phyloP scores from a whole-genome alignment of 2,797 vertebrate genomes.

The Amblyraja radiata region DNA sequence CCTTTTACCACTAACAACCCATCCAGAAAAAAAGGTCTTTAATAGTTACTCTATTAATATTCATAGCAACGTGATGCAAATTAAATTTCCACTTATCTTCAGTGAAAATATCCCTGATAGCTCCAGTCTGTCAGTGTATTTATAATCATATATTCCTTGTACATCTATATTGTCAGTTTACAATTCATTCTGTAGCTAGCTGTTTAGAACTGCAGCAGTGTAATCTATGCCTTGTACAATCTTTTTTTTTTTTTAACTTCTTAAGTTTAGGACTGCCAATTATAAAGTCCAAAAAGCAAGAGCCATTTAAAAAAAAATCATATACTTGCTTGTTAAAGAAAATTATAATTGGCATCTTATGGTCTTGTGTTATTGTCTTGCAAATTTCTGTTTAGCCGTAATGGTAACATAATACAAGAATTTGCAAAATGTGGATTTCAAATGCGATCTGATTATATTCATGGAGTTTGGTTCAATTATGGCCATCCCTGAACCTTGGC shows the following conservation, averaged over 20 bases:
- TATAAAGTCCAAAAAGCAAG: not conserved
- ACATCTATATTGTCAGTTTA: not conserved
- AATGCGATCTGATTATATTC: not conserved
- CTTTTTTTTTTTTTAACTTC: not conserved
- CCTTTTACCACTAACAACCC: not conserved
- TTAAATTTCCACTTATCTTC: not conserved
- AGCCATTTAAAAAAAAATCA: not conserved
- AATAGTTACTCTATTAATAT: not conserved
- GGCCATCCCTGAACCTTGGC: not conserved
- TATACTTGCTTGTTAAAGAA: not conserved
- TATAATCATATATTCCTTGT: not conserved
- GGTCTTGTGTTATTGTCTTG: not conserved
- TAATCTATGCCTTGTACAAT: not conserved
- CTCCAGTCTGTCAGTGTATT: not conserved
- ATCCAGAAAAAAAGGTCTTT: not conserved
- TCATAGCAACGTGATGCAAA: not conserved
- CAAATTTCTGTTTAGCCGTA: not conserved
- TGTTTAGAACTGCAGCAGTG: not conserved
- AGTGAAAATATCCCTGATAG: not conserved
- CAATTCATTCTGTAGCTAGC: not conserved
- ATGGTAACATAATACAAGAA: not conserved
- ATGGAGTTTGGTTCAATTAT: not conserved
- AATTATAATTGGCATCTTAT: too few relatives aligned
- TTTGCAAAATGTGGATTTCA: not conserved
- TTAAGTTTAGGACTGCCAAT: not conserved